Base-by-base conservation (phyloP, 2,797 vertebrate species). In the Cyclura pinguis region DNA sequence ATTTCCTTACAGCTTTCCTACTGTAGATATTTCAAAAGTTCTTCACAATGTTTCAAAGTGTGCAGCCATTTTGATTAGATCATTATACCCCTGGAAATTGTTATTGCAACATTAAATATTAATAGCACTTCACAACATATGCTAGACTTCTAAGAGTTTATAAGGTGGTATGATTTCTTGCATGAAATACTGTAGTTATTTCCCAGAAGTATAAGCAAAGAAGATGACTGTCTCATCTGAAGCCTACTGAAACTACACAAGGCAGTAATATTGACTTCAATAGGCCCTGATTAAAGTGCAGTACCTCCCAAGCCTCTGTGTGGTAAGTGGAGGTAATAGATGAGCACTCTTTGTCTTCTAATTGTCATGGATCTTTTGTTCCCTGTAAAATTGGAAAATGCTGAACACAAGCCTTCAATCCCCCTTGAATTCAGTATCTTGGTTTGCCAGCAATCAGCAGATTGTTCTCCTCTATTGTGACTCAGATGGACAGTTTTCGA, bases 301-400 rank as follows among this genome's bases (percentile, higher is more conserved):
- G 78, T 84, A 72, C 38, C 32, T n/a, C 74, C 29, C n/a, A 85
- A 62, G 29, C 50, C 12, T 29, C 52, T 78, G 22, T n/a, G 50
- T 62, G 50, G 35, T 84, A 80, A 50, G 7, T 80, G 69, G 55
- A 64, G 32, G 76, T 73, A 80, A 74, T 73, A 42, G 55, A 59
- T 52, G 42, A 86, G 78, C 24, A 4, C 4, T 64, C 69, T 73
- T 38, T 76, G 38, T 38, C 55, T 62, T 82, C 32, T 74, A 64
- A 87, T 67, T 50, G 32, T 52, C 72, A 55, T 55, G 57, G 42
- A 87, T 90, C 80, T 89, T 90, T 83, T 90, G 22, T 81, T 55
- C 27, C 32, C 0, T 81, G 18, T 42, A 86, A 81, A 76, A 57
- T 13, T 67, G n/a, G 73, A 80, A 81, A 88, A 81, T 50, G 35